Base-by-base conservation (phyloP, 2,888 invertebrate species). In the Phragmatobia fuliginosa region DNA sequence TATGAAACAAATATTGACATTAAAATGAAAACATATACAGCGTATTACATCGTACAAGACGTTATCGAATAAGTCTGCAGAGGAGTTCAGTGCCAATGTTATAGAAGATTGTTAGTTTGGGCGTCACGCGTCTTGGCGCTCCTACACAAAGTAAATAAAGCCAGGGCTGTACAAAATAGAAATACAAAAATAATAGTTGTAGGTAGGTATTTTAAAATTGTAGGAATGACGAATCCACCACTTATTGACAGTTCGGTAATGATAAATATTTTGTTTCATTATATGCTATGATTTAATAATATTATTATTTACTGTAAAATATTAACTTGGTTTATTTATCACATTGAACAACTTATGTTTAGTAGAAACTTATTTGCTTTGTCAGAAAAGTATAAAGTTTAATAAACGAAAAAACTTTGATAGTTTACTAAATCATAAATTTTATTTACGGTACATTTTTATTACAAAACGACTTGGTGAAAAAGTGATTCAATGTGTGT, bases 81-180 rank as follows among this genome's bases (percentile, higher is more conserved):
- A 89, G 85, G 87, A 91, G 91, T 93, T 94, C 92, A 93, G 94
- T 94, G 94, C 94, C 94, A 94, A 94, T 92, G 92, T 85, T 92
- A 91, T 84, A 88, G 87, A 88, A 90, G 90, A 88, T 90, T 87
- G 89, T 88, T 88, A 88, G 88, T 85, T 85, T 87, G 85, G 85
- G 91, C 92, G 94, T 94, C 92, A 92, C 88, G 89, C 92, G 90
- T 92, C 88, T 94, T 95, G 94, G 94, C 94, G 92, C 93, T 91
- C 88, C 90, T 88, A 87, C 88, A 81, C 91, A 87, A 88, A 89
- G 91, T 91, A 91, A 91, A 91, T 91, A 91, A 88, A 91, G 88
- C 88, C 90, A 91, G 91, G 90, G 91, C 87, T 91, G 88, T 83
- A 89, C 88, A 89, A 90, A 91, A 92, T 91, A 90, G 90, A 90